Evolutionary conservation across 2,113 vertebrate species (phyloP), one percentile per base, ranked within the genome.

Genomic region (Thermophis baileyi): DNA sequence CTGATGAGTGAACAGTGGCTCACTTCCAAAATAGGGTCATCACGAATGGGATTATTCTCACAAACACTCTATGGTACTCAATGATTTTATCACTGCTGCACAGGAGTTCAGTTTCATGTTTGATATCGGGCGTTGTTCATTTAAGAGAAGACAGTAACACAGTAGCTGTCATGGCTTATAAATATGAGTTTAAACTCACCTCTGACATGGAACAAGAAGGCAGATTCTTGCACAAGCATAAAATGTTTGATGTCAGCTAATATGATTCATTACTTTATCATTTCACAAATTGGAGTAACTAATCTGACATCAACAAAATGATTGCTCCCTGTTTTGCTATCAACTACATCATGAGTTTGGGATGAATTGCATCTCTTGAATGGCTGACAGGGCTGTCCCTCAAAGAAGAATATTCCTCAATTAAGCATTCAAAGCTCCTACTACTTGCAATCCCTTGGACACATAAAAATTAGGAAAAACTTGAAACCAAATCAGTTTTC

Each of bases 251-350:
- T 88, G 55, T 63, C 88, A 51, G 3, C 30, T 47, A 85, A 22
- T 18, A 1, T 92, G 94, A 94, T 27, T 95, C 93, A 94, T 55
- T 89, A 57, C 47, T 95, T 91, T 60, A 18, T 40, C 20, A 35
- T n/a, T 60, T 87, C 7, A 54, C 35, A 46, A 47, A 24, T 50
- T 85, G 74, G 35, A 30, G 3, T 81, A 69, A 47, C n/a, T 53
- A 69, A 81, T 54, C 91, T 54, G 20, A 60, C 25, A 53, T 81
- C 60, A 50, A n/a, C 91, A 49, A 74, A 89, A 63, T 89, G 87
- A 35, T 50, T 74, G 12, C 27, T 16, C 35, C 47, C 51, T 57
- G 53, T 87, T 91, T 57, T n/a, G 55, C 27, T 57, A 87, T 27
- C 14, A 57, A 44, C 51, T 40, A 11, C 74, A 55, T 46, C 27